Evolutionary conservation across 2,797 vertebrate genomes (phyloP).

Genomic region (Schizothorax lantsangensis): DNA sequence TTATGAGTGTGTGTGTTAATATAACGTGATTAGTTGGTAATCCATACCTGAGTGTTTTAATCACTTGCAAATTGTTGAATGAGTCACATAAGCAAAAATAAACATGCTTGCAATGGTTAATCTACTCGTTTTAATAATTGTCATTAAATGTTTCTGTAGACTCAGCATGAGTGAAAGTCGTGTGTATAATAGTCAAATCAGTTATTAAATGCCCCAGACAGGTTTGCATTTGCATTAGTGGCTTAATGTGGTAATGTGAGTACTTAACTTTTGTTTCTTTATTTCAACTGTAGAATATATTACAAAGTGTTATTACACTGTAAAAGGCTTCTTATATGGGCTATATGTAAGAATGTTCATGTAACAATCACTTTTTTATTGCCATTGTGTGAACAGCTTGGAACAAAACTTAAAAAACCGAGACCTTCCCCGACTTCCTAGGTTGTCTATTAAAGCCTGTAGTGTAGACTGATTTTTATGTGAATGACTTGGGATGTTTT

Average conservation of each 20-base stretch:
- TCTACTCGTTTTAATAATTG: neutral
- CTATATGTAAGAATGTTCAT: neutral
- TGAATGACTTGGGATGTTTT: neutral
- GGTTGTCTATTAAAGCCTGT: no score
- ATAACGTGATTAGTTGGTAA: neutral
- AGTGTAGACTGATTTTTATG: no score
- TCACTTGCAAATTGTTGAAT: neutral
- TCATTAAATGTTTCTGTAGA: neutral
- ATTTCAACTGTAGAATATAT: neutral
- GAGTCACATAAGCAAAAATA: slow-evolving; percentile 5
- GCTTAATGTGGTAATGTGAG: neutral
- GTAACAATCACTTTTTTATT: neutral
- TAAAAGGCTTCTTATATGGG: neutral
- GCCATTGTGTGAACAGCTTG: neutral
- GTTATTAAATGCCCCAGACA: neutral
- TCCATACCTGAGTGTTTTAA: neutral
- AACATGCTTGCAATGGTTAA: neutral
- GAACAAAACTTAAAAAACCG: no score
- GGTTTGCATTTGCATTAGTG: neutral
- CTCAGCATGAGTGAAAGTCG: neutral
- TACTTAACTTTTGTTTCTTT: neutral
- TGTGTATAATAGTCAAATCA: neutral
- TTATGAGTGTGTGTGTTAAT: neutral
- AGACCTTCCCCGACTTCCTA: no score
- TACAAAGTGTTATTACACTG: neutral